A percentile compares a stretch with the other conserved stretches of the same genome.
phyloP scores from a whole-genome alignment of 2,113 vertebrate genomes.

The Ivindomyrus marchei region DNA sequence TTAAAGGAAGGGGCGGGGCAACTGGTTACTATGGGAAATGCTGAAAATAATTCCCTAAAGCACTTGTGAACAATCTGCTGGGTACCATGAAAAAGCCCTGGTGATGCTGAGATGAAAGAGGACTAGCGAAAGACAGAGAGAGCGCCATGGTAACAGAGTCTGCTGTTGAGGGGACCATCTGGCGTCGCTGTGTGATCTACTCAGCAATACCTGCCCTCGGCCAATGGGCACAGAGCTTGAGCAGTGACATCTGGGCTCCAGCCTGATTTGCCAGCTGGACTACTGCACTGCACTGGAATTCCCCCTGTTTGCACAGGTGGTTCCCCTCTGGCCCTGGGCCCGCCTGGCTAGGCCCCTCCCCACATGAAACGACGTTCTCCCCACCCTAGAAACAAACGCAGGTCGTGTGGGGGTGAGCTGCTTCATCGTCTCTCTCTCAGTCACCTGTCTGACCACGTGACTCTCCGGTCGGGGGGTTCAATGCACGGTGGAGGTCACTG shows the following conservation, averaged over 20 bases:
- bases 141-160: not conserved
- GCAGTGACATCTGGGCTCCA: not conserved
- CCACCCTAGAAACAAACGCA: not conserved
- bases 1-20: not conserved
- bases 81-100: not conserved
- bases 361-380: not conserved
- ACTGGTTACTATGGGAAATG: not conserved
- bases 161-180: not conserved
- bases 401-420: not conserved
- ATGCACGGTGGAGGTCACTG: not conserved
- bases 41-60: not conserved
- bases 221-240: not conserved
- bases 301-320: conserved; percentile 26
- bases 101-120: not conserved
- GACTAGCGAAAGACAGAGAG: not conserved
- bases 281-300: not conserved
- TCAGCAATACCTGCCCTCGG: not conserved
- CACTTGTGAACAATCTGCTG: not conserved
- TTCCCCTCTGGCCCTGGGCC: not conserved
- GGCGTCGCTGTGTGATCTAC: not conserved
- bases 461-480: not conserved
- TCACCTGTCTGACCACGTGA: not conserved
- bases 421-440: not conserved
- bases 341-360: not conserved
- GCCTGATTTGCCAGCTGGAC: not conserved